Evolutionary conservation across 2,797 vertebrate genomes (phyloP), one percentile per base, ranked within the genome.

Genomic region (Rhinella marina): DNA sequence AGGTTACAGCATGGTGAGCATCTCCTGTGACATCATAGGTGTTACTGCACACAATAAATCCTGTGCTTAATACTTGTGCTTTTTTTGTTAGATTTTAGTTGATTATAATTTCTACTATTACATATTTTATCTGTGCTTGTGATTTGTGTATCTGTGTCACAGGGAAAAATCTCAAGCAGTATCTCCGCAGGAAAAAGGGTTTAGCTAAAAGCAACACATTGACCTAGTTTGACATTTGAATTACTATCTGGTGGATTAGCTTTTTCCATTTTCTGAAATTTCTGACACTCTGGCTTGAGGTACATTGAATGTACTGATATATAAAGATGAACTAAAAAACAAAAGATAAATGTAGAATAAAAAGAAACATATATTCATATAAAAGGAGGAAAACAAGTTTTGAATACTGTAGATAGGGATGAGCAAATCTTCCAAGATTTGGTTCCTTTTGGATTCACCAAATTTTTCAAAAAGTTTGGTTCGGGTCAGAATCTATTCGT

Each of bases 151-250:
- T 88, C 82, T 84, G 41, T 81, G 80, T 76, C 83, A 81, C 54
- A 81, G 32, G n/a, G 76, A 64, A 77, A 84, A 59, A 84, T 79
- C 48, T 66, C 70, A 80, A 61, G 27, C 64, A 80, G 76, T 54
- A 70, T 84, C 52, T 79, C 81, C 41, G 52, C 87, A 80, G 76
- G 87, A 84, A 80, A 73, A 85, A 61, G 75, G 82, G 64, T 88
- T 85, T 88, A 84, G 87, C 87, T 88, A 81, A 88, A 78, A 88
- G 82, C 87, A 88, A 88, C 82, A 84, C 82, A 84, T 84, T 88
- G 87, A 88, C 87, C 87, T 88, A 88, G 73, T 88, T 88, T 84
- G 87, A 80, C 82, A 88, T 88, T 48, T 29, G 54, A 78, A 85
- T 88, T 84, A 88, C 79, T 88, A 79, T 88, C 75, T 84, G 27